Evolutionary conservation across 2,888 invertebrate species (phyloP).

Genomic region (Erebia epiphron): DNA sequence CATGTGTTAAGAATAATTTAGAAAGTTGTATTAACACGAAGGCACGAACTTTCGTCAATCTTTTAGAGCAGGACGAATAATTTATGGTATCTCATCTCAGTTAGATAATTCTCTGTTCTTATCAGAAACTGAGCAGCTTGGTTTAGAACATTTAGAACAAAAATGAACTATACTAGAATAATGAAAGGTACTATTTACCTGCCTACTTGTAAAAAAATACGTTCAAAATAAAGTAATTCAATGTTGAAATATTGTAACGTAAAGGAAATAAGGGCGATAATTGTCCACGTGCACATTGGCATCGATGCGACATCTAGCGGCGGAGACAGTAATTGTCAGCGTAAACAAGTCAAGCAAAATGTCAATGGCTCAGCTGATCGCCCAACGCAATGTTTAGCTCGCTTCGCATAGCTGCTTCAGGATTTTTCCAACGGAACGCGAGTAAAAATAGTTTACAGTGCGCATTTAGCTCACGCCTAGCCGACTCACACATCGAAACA

Average conservation of each 20-base stretch:
- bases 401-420: slow-evolving; percentile 57
- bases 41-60: slow-evolving; percentile 16
- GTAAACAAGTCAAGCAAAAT: slow-evolving; percentile 78
- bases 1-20: slow-evolving; percentile 25
- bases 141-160: neutral
- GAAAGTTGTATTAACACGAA: slow-evolving; percentile 23
- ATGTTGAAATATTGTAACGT: slow-evolving; percentile 2
- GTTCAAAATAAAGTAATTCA: neutral
- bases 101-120: neutral
- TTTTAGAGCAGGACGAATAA: slow-evolving; percentile 15
- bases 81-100: neutral
- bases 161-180: neutral
- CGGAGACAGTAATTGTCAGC: slow-evolving; percentile 51
- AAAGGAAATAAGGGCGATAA: slow-evolving; percentile 22
- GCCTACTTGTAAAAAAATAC: neutral
- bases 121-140: neutral
- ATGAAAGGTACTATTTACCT: too few relatives aligned
- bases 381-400: slow-evolving; percentile 48
- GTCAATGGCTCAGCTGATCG: slow-evolving; percentile 80
- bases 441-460: slow-evolving; percentile 76
- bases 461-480: slow-evolving; percentile 74
- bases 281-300: slow-evolving; percentile 4
- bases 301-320: slow-evolving; percentile 69
- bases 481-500: slow-evolving; percentile 61
- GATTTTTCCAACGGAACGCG: slow-evolving; percentile 61